Conservation (phyloP, 1,140 invertebrate species). For the Bombus sibiricus region DNA sequence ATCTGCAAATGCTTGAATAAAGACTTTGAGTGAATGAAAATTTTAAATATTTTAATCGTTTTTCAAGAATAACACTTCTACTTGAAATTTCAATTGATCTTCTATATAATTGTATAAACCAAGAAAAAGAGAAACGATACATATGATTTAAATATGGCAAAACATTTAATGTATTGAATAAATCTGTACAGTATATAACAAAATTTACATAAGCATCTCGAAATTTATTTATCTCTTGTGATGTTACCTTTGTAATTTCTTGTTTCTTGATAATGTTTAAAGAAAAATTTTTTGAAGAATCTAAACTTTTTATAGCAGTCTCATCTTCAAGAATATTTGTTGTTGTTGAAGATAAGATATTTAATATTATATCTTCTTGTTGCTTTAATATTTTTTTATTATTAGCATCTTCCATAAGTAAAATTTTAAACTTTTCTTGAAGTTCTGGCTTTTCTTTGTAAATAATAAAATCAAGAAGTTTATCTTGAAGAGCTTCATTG, state of each 20-base stretch:
- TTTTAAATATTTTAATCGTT: slow-evolving; percentile 84
- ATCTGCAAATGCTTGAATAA: slow-evolving; percentile 86
- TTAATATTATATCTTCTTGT: slow-evolving; percentile 88
- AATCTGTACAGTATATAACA: slow-evolving; percentile 85
- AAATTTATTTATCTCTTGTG: slow-evolving; percentile 83
- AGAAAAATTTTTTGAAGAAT: slow-evolving; percentile 87
- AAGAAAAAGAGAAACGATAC: slow-evolving; percentile 87
- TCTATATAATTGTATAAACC: slow-evolving; percentile 87
- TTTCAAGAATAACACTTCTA: slow-evolving; percentile 82
- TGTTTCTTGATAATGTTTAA: slow-evolving; percentile 85
- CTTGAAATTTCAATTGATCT: slow-evolving; percentile 86
- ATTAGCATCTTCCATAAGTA: slow-evolving; percentile 85
- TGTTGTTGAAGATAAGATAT: slow-evolving; percentile 85
- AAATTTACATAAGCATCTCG: slow-evolving; percentile 86
- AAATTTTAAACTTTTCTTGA: slow-evolving; percentile 86
- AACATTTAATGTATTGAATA: slow-evolving; percentile 87
- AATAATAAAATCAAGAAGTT: slow-evolving; percentile 87
- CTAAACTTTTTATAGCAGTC: slow-evolving; percentile 86
- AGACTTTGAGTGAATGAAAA: slow-evolving; percentile 86
- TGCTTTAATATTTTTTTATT: slow-evolving; percentile 86
- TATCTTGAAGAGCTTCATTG: slow-evolving; percentile 86
- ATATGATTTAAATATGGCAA: slow-evolving; percentile 88
- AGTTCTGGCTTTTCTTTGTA: slow-evolving; percentile 87
- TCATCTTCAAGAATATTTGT: slow-evolving; percentile 90
- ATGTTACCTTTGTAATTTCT: slow-evolving; percentile 79